Base-by-base conservation (phyloP, 2,797 vertebrate species). In the Smutsia gigantea region DNA sequence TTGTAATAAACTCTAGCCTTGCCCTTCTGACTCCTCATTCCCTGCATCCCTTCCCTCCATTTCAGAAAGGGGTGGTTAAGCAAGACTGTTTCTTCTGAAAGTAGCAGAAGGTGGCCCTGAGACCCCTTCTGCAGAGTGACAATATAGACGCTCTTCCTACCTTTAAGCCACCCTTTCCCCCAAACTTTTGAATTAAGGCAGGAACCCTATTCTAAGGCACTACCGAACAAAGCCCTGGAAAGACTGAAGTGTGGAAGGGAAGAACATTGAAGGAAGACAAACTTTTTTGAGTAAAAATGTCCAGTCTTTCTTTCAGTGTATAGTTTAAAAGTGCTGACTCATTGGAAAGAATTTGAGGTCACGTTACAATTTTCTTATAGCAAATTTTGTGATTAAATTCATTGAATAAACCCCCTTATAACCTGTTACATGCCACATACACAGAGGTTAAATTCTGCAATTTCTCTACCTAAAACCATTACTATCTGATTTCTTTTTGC, bases 61-160 rank as follows among this genome's bases (percentile, higher is more conserved):
- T 81, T 95, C 69, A 79, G 88, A 85, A 96, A 92, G 94, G 75
- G 87, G 57, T 64, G 87, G 29, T 91, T 75, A 79, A 87, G 90
- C 69, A 77, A 91, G 31, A 71, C 37, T 59, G 53, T 77, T 93
- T 89, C 90, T 96, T 95, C 72, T 84, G 42, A 75, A 95, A 81
- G 78, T 9, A 75, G 31, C 7, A 69, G 71, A 63, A 61, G 37
- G 55, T 87, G 34, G 25, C 90, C 92, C 82, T 51, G 53, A 74
- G 88, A 96, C 61, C 18, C 12, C 49, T 78, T 71, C 13, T 84
- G 94, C 85, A 94, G 93, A 94, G 68, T 97, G 93, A 95, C 42
- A 49, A 18, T 59, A 51, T 5, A 51, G 59, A 87, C 21, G 34
- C 57, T 77, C 77, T 95, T 61, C 75, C 87, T 78, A 7, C 53